phyloP scores from a whole-genome alignment of 2,888 invertebrate species.

The Meandrusa payeni region DNA sequence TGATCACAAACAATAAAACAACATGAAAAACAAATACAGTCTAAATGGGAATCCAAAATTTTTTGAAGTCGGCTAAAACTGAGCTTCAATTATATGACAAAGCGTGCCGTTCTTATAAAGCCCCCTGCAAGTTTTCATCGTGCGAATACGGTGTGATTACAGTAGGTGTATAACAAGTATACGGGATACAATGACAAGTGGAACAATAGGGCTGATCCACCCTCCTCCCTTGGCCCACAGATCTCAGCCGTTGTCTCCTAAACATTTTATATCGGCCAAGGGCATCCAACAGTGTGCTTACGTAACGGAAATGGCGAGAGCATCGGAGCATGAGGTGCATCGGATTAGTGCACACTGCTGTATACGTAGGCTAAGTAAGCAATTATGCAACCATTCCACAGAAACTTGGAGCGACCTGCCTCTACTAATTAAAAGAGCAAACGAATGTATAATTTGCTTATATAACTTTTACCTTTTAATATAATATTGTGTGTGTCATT shows the following conservation, averaged over 20 bases:
- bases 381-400: constrained; percentile 7
- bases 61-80: too few species aligned
- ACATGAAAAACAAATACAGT: too few species aligned
- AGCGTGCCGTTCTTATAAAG: constrained; percentile 7
- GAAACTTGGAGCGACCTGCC: neutral
- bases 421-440: neutral
- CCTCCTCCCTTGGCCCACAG: constrained; percentile 43
- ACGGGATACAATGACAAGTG: constrained; percentile 39
- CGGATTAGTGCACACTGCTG: constrained; percentile 14
- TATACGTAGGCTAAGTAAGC: constrained; percentile 7
- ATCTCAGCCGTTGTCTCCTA: constrained; percentile 47
- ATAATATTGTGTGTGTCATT: too few species aligned
- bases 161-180: constrained; percentile 17
- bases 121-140: constrained; percentile 11
- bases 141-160: constrained; percentile 15
- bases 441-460: too few species aligned
- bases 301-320: constrained; percentile 32
- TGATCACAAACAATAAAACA: too few species aligned
- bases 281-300: constrained; percentile 43
- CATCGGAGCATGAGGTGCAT: constrained; percentile 16
- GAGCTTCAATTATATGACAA: neutral
- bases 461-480: too few species aligned
- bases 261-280: constrained; percentile 73
- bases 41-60: too few species aligned
- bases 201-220: constrained; percentile 60